phyloP scores from a whole-genome alignment of 2,888 invertebrate genomes.

The Loripinus fragilis region DNA sequence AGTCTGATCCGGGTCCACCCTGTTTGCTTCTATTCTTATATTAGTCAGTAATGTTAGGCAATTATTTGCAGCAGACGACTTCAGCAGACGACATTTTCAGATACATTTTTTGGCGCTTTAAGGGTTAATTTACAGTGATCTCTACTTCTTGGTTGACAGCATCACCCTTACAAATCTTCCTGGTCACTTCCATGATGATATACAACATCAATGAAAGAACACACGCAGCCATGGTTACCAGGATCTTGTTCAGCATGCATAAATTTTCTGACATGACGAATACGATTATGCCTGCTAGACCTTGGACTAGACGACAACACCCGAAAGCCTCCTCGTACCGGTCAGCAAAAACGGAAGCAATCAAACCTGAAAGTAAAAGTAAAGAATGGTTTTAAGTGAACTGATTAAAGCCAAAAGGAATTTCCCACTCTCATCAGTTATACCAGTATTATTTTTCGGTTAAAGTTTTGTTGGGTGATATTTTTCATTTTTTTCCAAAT shows the following conservation, averaged over 20 bases:
- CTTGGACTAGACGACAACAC: conserved; percentile 77
- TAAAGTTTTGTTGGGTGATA: too few species aligned
- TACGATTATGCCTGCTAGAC: conserved; percentile 74
- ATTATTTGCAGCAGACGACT: too few species aligned
- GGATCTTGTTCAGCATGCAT: conserved; percentile 66
- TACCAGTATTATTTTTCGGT: too few species aligned
- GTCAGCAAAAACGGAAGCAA: conserved; percentile 78
- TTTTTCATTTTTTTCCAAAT: too few species aligned
- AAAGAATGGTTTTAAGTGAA: too few species aligned
- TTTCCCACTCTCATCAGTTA: too few species aligned
- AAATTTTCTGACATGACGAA: conserved; percentile 73
- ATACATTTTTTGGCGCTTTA: too few species aligned
- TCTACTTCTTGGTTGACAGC: background rate
- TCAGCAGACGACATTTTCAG: too few species aligned
- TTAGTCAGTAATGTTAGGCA: too few species aligned
- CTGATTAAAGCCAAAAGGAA: too few species aligned
- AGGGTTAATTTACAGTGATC: background rate
- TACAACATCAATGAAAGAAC: conserved; percentile 67
- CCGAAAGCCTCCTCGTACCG: conserved; percentile 80
- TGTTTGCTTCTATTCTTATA: too few species aligned
- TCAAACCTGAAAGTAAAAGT: conserved; percentile 70
- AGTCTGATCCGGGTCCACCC: too few species aligned
- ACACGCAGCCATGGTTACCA: conserved; percentile 47
- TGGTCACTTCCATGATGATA: conserved; percentile 69
- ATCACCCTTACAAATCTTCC: conserved; percentile 34